Base-by-base conservation (phyloP, 2,113 vertebrate species). In the Nematolebias whitei region DNA sequence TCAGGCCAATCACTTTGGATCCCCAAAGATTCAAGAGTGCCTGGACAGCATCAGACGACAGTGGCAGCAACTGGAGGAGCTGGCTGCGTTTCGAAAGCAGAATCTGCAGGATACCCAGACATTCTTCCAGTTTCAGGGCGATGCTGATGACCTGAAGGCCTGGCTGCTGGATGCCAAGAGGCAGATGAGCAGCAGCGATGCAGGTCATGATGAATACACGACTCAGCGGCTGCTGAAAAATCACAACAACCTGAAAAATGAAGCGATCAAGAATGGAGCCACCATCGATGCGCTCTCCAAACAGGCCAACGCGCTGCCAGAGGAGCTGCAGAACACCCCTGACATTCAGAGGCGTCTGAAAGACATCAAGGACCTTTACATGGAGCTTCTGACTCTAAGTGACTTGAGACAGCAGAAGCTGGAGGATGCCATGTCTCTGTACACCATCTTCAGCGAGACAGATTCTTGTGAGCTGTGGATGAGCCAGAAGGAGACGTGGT, bases 401-500 rank as follows among this genome's bases (percentile, higher is more conserved):
- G 93, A 96, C 52, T 61, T 91, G 47, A 93, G 96, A 2, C 90
- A 92, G 77, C 95, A 93, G 64, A 95, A 91, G 79, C 89, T 99
- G 19, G 94, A 94, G 59, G 95, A 99, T 0, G 86, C 95, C 0
- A 92, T 97, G 57, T 89, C 95, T 52, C 93, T 98, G 50, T 98
- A 98, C 86, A 98, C 93, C 0, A 94, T 99, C 64, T 96, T 98
- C n/a, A 96, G 95, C 32, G 96, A 99, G 87, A 96, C 95, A 0
- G 96, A 99, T 0, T 95, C 96, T 26, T 99, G 98, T 38, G 94
- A 97, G 80, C 91, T 98, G 13, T 99, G 97, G 96, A 99, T 99
- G 96, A 92, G 90, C 0, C 93, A 96, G 85, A 99, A 99, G 81
- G 95, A 96, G 90, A 98, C 96, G 45, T 99, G 97, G 98, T 77